phyloP scores from a whole-genome alignment of 2,113 vertebrate genomes.

The Cinclus mexicanus region DNA sequence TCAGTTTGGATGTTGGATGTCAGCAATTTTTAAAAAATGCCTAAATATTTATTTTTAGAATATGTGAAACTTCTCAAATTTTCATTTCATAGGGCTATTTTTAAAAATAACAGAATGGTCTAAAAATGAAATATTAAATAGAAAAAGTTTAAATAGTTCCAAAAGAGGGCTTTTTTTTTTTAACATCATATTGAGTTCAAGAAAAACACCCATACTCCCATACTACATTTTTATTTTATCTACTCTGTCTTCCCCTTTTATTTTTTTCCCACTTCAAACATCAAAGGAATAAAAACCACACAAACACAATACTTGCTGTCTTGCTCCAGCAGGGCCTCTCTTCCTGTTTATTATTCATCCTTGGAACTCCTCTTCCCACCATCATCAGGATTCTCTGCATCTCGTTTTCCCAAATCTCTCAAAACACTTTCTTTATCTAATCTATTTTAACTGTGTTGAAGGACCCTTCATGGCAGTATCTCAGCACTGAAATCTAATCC shows the following conservation, averaged over 20 bases:
- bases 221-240: neutral
- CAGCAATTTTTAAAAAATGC: neutral
- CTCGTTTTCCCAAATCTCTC: constrained; percentile 17
- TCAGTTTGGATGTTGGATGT: neutral
- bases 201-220: rapidly evolving
- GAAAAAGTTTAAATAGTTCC: neutral
- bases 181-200: neutral
- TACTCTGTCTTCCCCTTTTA: neutral
- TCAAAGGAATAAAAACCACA: neutral
- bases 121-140: neutral
- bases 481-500: constrained; percentile 38
- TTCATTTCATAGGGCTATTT: neutral
- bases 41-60: neutral
- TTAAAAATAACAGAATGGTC: neutral
- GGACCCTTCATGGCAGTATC: constrained; percentile 11
- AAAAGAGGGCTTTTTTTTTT: neutral
- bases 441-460: neutral
- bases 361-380: neutral
- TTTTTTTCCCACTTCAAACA: neutral
- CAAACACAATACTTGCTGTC: neutral
- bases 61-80: neutral
- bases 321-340: neutral
- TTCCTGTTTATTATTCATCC: neutral
- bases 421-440: constrained; percentile 36
- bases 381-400: constrained; percentile 17